phyloP scores from a whole-genome alignment of 1,140 invertebrate species.

The Whitmania pigra region DNA sequence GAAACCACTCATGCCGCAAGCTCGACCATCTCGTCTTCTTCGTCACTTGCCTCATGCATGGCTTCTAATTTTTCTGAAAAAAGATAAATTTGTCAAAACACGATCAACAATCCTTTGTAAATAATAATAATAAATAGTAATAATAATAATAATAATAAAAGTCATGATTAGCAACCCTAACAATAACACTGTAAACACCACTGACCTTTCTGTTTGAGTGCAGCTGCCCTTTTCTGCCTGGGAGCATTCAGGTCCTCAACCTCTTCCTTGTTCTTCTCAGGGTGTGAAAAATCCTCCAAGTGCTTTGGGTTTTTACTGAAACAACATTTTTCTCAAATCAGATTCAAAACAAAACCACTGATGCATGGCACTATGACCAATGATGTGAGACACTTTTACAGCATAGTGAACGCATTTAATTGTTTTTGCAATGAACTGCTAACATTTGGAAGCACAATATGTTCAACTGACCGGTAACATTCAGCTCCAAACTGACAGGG shows the following conservation, averaged over 20 bases:
- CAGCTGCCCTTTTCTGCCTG: slow-evolving; percentile 15
- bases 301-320: slow-evolving; percentile 18
- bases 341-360: background rate
- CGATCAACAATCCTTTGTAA: background rate
- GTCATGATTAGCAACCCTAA: too few relatives aligned
- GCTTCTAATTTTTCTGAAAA: slow-evolving; percentile 11
- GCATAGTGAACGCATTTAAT: too few relatives aligned
- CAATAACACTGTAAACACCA: background rate
- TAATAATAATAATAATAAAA: too few relatives aligned
- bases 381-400: background rate
- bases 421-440: too few relatives aligned
- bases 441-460: too few relatives aligned
- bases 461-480: background rate
- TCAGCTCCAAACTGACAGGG: slow-evolving; percentile 12
- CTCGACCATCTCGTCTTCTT: background rate
- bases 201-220: slow-evolving; percentile 15
- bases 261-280: slow-evolving; percentile 1
- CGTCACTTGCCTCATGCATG: background rate
- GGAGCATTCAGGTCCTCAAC: background rate
- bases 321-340: background rate
- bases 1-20: background rate
- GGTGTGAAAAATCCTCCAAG: slow-evolving; percentile 17
- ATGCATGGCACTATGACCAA: background rate
- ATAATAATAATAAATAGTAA: too few relatives aligned
- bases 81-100: background rate